Evolutionary conservation across 2,113 vertebrate species (phyloP).

Genomic region (Syngnathoides biaculeatus): DNA sequence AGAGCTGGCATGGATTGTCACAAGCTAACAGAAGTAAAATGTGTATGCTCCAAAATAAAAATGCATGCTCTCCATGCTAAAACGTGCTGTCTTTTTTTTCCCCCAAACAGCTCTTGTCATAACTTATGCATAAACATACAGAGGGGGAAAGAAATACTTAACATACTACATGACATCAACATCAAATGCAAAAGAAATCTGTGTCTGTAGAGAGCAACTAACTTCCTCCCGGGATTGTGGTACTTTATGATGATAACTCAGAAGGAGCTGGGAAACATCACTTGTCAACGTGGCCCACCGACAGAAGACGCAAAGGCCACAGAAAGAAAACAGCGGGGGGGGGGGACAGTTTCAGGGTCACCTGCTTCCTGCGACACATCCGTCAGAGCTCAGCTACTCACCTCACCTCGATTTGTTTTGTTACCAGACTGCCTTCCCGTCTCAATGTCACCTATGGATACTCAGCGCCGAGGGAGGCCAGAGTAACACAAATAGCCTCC

Average conservation of each 20-base stretch:
- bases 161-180: background rate
- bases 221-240: background rate
- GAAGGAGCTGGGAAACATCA: background rate
- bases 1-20: too few relatives aligned
- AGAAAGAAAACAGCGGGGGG: background rate
- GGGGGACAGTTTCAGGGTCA: conserved; percentile 3
- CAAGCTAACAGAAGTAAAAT: too few relatives aligned
- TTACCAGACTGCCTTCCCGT: conserved; percentile 32
- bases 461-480: conserved; percentile 53
- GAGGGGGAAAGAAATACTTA: background rate
- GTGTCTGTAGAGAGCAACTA: background rate
- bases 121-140: background rate
- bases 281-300: background rate
- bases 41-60: too few relatives aligned
- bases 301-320: too few relatives aligned
- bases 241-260: background rate
- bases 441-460: conserved; percentile 60
- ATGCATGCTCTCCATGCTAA: too few relatives aligned
- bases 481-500: conserved; percentile 66
- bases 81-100: too few relatives aligned
- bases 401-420: conserved; percentile 17
- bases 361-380: conserved; percentile 4
- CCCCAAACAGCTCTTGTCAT: background rate
- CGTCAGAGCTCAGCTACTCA: background rate
- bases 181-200: background rate